These are phyloP conservation scores for Drosophila sulfurigaster DNA, from an alignment of 1,140 invertebrate species.

Conservation along the genomic window DNA sequence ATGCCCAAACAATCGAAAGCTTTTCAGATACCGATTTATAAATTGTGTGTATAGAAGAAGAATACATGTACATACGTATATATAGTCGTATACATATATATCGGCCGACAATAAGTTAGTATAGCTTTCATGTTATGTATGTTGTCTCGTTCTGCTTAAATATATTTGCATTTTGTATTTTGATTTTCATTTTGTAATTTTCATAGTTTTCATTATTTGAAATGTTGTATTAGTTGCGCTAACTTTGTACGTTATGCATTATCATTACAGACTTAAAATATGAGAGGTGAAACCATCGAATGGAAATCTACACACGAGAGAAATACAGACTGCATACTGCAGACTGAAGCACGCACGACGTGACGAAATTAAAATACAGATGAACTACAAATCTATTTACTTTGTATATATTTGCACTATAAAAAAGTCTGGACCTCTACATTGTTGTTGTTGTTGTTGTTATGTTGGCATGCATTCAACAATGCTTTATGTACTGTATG, in stretches of 20 bases:
- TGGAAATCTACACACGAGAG: slow-evolving; percentile 16
- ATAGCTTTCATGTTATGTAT: too few species aligned
- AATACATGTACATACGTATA: slow-evolving; percentile 1
- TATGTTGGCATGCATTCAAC: background rate
- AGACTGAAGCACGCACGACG: background rate
- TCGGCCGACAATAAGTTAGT: too few species aligned
- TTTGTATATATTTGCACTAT: slow-evolving; percentile 51
- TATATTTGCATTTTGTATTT: slow-evolving; percentile 2
- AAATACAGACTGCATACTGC: background rate
- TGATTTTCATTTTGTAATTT: background rate
- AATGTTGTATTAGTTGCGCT: slow-evolving; percentile 4
- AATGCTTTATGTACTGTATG: background rate
- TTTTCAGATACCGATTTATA: slow-evolving; percentile 31
- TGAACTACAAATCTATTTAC: slow-evolving; percentile 23
- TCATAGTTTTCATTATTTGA: background rate
- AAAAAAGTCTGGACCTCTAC: slow-evolving; percentile 20
- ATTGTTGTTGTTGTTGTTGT: background rate
- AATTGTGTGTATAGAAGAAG: slow-evolving; percentile 28
- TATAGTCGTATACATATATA: background rate
- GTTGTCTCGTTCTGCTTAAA: slow-evolving; percentile 3
- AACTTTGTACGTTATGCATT: slow-evolving; percentile 25
- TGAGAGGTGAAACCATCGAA: slow-evolving; percentile 28
- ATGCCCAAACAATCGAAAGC: slow-evolving; percentile 2
- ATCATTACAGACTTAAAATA: slow-evolving; percentile 25
- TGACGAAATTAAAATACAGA: slow-evolving; percentile 10